Base-by-base conservation (phyloP, 2,113 vertebrate genomes). In the Prolemur simus region DNA sequence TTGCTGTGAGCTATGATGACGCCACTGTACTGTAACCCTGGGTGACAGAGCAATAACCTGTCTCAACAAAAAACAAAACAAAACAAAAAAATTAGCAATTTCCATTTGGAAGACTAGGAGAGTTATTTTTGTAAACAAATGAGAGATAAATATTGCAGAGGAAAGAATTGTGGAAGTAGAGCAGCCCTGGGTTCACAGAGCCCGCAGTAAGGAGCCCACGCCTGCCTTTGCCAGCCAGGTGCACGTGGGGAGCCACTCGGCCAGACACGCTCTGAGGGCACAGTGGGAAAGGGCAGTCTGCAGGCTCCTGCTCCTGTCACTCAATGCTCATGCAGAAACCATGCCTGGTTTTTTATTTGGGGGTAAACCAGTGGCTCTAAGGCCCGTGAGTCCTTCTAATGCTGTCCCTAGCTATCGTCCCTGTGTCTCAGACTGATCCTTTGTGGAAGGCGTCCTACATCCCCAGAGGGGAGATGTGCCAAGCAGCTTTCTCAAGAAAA, bases 71-170 rank as follows among this genome's bases (percentile, higher is more conserved):
- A 17, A 20, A 54, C 52, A 54, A 54, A 54, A 18, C 18, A 54
- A 54, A 54, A 18, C 52, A 54, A 52, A 77, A 52, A 77, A 63
- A 60, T 47, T 8, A 76, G 37, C 39, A 25, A 27, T 27, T 88
- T 63, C 32, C 42, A 6, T 52, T 94, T 71, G 84, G 88, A 89
- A 76, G 80, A 64, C 64, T 2, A n/a, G 69, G 45, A 37, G 13
- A 68, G n/a, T 78, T 74, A 58, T 47, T 58, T 89, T 89, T 64
- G 47, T 89, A 71, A 96, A 63, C 29, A 78, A 23, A 3, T n/a
- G 42, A 47, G 66, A 85, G 52, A 39, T 32, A 21, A 64, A 32
- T 3, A 5, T 3, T 54, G 66, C 25, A n/a, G 17, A 18, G 39
- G 42, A 39, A 29, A 10, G 39, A 18, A 34, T 0, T n/a, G 17